Base-by-base conservation (phyloP, 2,113 vertebrate species). In the Lepus europaeus region DNA sequence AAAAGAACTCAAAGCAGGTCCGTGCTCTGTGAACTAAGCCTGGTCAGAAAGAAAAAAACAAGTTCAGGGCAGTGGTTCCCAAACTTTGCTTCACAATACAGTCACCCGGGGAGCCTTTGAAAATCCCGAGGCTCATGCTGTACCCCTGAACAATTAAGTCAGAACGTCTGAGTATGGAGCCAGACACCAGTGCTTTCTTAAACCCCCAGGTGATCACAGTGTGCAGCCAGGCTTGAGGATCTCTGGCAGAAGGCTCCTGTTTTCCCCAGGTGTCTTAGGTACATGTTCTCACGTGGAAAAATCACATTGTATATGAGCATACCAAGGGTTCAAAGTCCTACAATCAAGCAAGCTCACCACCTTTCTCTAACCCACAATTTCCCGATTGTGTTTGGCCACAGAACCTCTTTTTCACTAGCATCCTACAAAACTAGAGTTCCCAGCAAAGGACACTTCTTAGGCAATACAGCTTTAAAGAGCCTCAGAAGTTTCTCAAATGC, bases 291-390 rank as follows among this genome's bases (percentile, higher is more conserved):
- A 66, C 5, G 39, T 39, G 49, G 49, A 85, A 88, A 45, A 93
- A 53, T n/a, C 56, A 66, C 63, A 61, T 56, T 84, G 16, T 22
- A 13, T 68, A n/a, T 25, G 36, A 76, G 53, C 45, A 87, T 68
- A 36, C 29, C 81, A 89, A 90, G 80, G 29, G n/a, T 66, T 82
- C n/a, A 59, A 88, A 72, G n/a, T 53, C 63, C 23, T 88, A 70
- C 78, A 19, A 20, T 72, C 84, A 70, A 85, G 66, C 96, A 83
- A 59, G 2, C n/a, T 91, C 61, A 49, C 29, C 25, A 73, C 2
- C 39, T 72, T 92, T 82, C 36, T 68, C 31, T 94, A 83, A 45
- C 9, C 20, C 33, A 63, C 23, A 10, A 72, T 72, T 89, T 87
- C 36, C 53, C 59, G 19, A 70, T 83, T 79, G 49, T 27, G 64